Conservation (phyloP, 2,797 vertebrate species). For the Delichon dasypus region DNA sequence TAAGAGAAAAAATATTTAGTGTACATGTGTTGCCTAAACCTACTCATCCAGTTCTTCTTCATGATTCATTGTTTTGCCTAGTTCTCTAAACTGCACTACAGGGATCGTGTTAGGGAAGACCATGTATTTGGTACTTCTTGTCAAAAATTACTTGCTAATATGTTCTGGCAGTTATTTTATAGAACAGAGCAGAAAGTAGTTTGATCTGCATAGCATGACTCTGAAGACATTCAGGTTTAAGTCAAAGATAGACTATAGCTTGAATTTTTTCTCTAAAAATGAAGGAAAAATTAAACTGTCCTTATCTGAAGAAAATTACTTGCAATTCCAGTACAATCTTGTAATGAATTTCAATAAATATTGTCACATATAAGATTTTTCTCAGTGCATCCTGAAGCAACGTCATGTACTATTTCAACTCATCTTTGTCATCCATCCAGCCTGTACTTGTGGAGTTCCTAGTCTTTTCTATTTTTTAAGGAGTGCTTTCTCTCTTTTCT, state of each 20-base stretch:
- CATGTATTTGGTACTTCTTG: neutral
- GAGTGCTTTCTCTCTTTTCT: neutral
- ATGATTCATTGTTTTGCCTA: neutral
- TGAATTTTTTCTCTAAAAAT: neutral
- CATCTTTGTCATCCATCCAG: neutral
- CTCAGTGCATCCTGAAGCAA: neutral
- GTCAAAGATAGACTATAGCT: neutral
- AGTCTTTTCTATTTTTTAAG: neutral
- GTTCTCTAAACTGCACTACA: neutral
- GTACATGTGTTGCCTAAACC: neutral
- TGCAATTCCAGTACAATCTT: neutral
- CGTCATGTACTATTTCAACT: neutral
- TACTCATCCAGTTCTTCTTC: neutral
- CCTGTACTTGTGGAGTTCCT: neutral
- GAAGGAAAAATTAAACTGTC: neutral
- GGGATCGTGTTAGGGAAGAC: neutral
- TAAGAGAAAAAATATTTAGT: neutral
- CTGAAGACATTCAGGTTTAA: neutral
- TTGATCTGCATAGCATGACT: neutral
- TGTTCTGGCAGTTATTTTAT: neutral
- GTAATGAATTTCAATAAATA: neutral
- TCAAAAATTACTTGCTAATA: neutral
- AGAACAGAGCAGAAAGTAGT: neutral
- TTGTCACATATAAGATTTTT: neutral
- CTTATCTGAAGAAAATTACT: neutral